Evolutionary conservation across 1,140 invertebrate genomes (phyloP).

Genomic region (Drosophila seguyi): DNA sequence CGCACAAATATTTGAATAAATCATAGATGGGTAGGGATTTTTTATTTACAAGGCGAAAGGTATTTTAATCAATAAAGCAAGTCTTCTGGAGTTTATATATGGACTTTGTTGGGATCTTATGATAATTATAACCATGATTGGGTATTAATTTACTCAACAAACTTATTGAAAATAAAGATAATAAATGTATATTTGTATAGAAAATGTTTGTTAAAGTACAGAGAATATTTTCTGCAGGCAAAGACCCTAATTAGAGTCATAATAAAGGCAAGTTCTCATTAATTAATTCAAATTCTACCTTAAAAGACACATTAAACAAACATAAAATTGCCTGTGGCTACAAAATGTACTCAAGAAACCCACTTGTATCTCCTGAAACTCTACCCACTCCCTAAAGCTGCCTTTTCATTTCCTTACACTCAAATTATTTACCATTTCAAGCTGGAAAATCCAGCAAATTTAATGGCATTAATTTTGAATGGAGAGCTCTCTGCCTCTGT

Average conservation of each 20-base stretch:
- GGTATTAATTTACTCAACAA: too few relatives aligned
- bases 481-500: conserved; percentile 16
- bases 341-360: neutral
- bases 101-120: neutral
- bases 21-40: conserved; percentile 43
- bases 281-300: neutral
- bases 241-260: too few relatives aligned
- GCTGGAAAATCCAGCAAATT: neutral
- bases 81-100: neutral
- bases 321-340: neutral
- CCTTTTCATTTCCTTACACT: neutral
- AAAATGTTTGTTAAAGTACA: neutral
- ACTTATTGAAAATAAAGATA: neutral
- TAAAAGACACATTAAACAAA: neutral
- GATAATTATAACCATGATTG: neutral
- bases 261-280: neutral
- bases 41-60: conserved; percentile 2
- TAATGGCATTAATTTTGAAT: conserved; percentile 51
- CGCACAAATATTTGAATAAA: conserved; percentile 74
- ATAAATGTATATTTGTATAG: neutral
- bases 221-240: neutral
- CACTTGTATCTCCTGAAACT: neutral
- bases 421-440: conserved; percentile 13
- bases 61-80: conserved; percentile 20
- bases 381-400: neutral